phyloP scores from a whole-genome alignment of 2,113 vertebrate species.

The Heterochromis multidens region DNA sequence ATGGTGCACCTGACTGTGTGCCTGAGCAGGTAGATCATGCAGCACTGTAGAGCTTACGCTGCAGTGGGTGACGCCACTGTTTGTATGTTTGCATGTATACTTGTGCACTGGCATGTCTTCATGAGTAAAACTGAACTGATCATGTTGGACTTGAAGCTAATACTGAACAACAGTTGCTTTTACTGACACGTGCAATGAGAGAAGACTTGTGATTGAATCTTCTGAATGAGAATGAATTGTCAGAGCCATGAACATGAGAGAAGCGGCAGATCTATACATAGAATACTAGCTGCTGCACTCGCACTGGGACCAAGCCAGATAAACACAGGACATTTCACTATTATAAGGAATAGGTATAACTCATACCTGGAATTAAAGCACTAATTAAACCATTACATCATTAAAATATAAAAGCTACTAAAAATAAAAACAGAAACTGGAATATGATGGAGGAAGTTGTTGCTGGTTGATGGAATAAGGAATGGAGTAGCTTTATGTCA shows the following conservation, averaged over 20 bases:
- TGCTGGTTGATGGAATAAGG: too few relatives aligned
- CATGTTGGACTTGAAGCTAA: neutral
- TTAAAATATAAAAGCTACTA: too few relatives aligned
- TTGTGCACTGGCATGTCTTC: neutral
- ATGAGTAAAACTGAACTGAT: neutral
- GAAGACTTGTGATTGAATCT: neutral
- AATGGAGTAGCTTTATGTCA: neutral
- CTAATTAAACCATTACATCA: neutral
- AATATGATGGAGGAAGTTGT: too few relatives aligned
- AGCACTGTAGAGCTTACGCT: neutral
- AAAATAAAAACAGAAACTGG: too few relatives aligned
- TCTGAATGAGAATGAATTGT: neutral
- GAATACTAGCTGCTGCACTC: neutral
- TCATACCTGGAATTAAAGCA: too few relatives aligned
- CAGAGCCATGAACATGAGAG: neutral
- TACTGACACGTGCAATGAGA: neutral
- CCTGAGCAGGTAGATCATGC: neutral
- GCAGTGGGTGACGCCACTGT: neutral
- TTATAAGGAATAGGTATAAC: too few relatives aligned
- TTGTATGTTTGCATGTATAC: neutral
- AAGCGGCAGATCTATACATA: neutral
- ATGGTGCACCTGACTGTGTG: neutral
- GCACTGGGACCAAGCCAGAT: too few relatives aligned
- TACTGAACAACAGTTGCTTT: neutral
- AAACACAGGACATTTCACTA: too few relatives aligned